Percentiles rank a stretch among this genome's conserved stretches.
phyloP scores from a whole-genome alignment of 2,113 vertebrate genomes.

The Pyxicephalus adspersus region DNA sequence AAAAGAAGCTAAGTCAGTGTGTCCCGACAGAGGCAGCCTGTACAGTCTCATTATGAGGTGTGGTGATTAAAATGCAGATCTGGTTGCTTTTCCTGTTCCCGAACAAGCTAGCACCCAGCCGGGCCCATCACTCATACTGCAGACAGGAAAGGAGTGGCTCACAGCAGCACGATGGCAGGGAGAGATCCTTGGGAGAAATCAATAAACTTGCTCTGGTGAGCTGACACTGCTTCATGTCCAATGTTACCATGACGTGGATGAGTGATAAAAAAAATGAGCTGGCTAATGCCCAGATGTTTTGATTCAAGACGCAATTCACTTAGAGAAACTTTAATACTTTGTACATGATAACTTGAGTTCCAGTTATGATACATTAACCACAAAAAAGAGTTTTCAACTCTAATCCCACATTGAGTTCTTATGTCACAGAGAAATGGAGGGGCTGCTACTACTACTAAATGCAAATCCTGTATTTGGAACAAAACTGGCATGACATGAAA shows the following conservation, averaged over 20 bases:
- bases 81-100: slow-evolving; percentile 40
- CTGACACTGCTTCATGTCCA: neutral
- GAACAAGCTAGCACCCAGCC: neutral
- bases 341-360: no score
- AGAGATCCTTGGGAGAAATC: slow-evolving; percentile 1
- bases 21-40: slow-evolving; percentile 1
- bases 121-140: slow-evolving; percentile 19
- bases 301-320: no score
- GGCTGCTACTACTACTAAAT: no score
- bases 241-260: neutral
- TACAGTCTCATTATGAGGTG: slow-evolving; percentile 4
- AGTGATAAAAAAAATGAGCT: neutral
- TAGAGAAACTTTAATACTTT: no score
- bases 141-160: slow-evolving; percentile 48
- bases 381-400: no score
- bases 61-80: slow-evolving; percentile 31
- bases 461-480: no score
- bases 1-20: neutral
- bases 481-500: no score
- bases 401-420: no score
- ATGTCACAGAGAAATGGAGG: no score
- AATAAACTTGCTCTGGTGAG: neutral
- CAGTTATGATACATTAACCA: no score
- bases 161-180: neutral
- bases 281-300: neutral